Percentiles rank a stretch among this genome's conserved stretches.
phyloP scores from a whole-genome alignment of 2,888 invertebrate genomes.

The Spisula solida region DNA sequence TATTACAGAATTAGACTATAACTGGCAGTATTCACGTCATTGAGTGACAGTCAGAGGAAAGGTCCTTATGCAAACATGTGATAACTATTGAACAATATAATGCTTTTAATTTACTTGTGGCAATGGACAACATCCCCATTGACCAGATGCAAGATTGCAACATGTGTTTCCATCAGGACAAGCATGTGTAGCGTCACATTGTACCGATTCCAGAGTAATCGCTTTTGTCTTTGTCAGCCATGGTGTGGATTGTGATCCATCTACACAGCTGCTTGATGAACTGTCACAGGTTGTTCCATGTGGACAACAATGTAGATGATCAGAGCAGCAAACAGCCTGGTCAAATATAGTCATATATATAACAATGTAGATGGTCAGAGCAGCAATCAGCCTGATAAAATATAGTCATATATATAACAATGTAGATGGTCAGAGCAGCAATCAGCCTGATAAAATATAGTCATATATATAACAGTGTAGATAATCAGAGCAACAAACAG shows the following conservation, averaged over 20 bases:
- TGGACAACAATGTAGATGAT: conserved; percentile 81
- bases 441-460: too few species aligned
- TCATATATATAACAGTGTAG: conserved; percentile 80
- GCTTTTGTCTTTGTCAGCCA: conserved; percentile 53
- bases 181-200: background rate
- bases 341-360: conserved; percentile 61
- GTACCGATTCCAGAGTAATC: background rate
- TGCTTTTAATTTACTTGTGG: conserved; percentile 47
- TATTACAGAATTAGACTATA: too few species aligned
- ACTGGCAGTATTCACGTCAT: too few species aligned
- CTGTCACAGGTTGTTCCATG: conserved; percentile 67
- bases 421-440: conserved; percentile 81
- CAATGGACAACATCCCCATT: conserved; percentile 85
- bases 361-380: conserved; percentile 80
- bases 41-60: too few species aligned
- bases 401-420: conserved; percentile 80
- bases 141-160: conserved; percentile 75
- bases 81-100: too few species aligned
- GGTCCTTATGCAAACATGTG: too few species aligned
- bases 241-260: conserved; percentile 21
- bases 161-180: conserved; percentile 80
- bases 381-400: conserved; percentile 83
- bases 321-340: conserved; percentile 80
- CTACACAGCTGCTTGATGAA: conserved; percentile 46
- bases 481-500: conserved; percentile 80